Evolutionary conservation across 2,797 vertebrate genomes (phyloP), one percentile per base, ranked within the genome.

Genomic region (Coregonus ussuriensis): DNA sequence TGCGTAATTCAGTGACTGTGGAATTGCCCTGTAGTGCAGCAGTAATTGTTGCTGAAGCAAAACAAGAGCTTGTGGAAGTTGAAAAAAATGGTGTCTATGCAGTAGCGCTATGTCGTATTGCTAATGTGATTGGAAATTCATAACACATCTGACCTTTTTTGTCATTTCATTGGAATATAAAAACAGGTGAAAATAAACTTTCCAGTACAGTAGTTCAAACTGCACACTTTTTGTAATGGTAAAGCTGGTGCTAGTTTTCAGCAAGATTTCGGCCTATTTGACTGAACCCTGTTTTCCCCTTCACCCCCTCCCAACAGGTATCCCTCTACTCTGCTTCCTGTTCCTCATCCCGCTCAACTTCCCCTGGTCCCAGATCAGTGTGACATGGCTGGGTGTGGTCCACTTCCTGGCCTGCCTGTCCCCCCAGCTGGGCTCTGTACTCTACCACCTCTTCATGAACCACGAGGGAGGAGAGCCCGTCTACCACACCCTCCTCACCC

Each of bases 401-500:
- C 97, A 97, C 89, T 97, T 96, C 82, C 93, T 97, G 91, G 96
- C 97, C 76, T 98, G 96, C 84, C 91, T 97, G 83, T 96, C 94
- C 0, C 96, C 97, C 0, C 96, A 96, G 81, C 93, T 97, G 71
- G 96, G 96, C 87, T 97, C 96, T 0, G 97, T 98, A 86, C 89
- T 97, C 25, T 98, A 98, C 83, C 97, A 98, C 91, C 96, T 98
- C 85, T 98, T 98, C 92, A 97, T 97, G 97, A 97, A 97, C 95
- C 97, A 97, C 41, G 94, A 96, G 89, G 97, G 96, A 0, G 96
- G 97, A 1, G 96, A 96, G 72, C 86, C 94, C 0, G 94, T 98
- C 84, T 97, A 97, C 86, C 93, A 96, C 90, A 96, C 95, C 66
- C 95, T 98, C 75, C 96, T 98, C 63, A 96, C 96, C 18, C 94